Base-by-base conservation (phyloP, 2,113 vertebrate genomes). In the Tenrec ecaudatus region DNA sequence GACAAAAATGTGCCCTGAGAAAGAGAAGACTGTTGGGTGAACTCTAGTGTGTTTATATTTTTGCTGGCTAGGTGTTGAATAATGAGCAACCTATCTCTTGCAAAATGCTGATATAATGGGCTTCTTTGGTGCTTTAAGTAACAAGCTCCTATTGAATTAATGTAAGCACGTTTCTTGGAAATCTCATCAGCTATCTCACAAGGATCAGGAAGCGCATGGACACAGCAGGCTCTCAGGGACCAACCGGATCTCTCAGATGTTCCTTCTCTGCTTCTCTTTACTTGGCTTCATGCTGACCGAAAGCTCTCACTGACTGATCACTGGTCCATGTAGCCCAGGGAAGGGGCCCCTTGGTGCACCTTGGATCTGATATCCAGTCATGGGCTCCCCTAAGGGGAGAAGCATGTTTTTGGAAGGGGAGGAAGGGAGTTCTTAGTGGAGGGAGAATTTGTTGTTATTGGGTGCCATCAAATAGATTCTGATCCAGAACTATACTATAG, bases 1-100 rank as follows among this genome's bases (percentile, higher is more conserved):
- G 23, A 80, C 91, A 92, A 92, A 89, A 82, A 93, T 10, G n/a
- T 88, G 94, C 73, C 36, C 68, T 19, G 11, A 7, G 57, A 91
- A 43, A 92, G 73, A 92, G 76, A 57, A 14, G 1, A 12, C 43
- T 92, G 75, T 92, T 58, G 58, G 40, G n/a, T 53, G 81, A 23
- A 10, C 62, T 17, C n/a, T 36, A 11, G 19, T 77, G 64, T 27
- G 69, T 85, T 58, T 33, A 36, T 10, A 3, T 43, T n/a, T 3
- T 71, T 76, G 38, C 20, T 62, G 40, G 33, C 19, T 17, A 71
- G 23, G 20, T 83, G 33, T 79, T 87, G 82, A 87, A 25, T 81
- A 43, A 64, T 6, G 7, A 84, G 64, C 43, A 20, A 25, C 19
- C n/a, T 17, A 12, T 92, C 73, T 77, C 73, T 91, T 19, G 36